Base-by-base conservation (phyloP, 2,113 vertebrate species). In the Oryzias celebensis region DNA sequence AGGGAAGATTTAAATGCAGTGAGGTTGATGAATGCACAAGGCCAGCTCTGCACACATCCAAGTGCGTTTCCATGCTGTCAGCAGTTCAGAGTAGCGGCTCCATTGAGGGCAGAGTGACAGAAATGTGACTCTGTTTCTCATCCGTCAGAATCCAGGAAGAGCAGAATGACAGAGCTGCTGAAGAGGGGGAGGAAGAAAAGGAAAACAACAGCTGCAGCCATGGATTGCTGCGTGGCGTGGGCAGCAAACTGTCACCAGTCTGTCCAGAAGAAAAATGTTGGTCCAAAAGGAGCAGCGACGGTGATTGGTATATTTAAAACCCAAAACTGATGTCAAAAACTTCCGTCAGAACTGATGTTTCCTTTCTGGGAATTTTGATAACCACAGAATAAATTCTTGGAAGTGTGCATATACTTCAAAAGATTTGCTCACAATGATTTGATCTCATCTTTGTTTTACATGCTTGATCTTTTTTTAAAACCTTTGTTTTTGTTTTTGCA, bases 61-160 rank as follows among this genome's bases (percentile, higher is more conserved):
- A 17, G 0, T 10, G n/a, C 1, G 4, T 31, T 17, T 50, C 31
- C 13, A 5, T n/a, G 50, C 18, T 48, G 16, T 61, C 31, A 36
- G 31, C 31, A 36, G 31, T 36, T 36, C 31, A 36, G 31, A 36
- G 31, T 36, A 36, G 10, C 31, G 31, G 31, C 31, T 36, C 13
- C 0, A 55, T 50, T 18, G 43, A 55, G 22, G 48, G 28, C 36
- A 3, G 23, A 60, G 16, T 44, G 60, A 66, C 52, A 20, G 3
- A 68, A 44, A 18, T 16, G 48, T 42, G 75, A 72, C 23, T 77
- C 61, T 17, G 14, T 23, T 17, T 47, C 23, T 60, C 14, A 61
- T 14, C 65, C 56, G 58, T 71, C 68, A 59, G 46, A 72, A 71
- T 75, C 71, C 62, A 56, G 44, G 75, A 52, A 42, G 60, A 57